A percentile compares a stretch with the other conserved stretches of the same genome.
Evolutionary conservation across 2,113 vertebrate genomes (phyloP).

Genomic region (Anarrhichthys ocellatus): DNA sequence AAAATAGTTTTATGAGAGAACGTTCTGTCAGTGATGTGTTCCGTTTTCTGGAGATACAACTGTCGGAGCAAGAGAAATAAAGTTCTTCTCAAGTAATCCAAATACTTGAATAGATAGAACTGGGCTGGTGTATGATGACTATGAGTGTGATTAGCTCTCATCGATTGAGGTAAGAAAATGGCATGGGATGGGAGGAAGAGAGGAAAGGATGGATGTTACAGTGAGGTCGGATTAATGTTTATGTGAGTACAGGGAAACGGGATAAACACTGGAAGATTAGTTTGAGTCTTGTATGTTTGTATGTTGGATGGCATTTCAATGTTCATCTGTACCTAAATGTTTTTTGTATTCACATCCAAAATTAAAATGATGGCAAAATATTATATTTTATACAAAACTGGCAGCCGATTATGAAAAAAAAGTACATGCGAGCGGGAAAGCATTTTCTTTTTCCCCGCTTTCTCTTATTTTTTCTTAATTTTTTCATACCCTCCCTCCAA

Average conservation of each 20-base stretch:
- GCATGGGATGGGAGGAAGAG: not conserved
- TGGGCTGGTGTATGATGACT: conserved; percentile 25
- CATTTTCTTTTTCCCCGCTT: not conserved
- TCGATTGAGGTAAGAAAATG: conserved; percentile 68
- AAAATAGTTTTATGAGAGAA: conserved; percentile 7
- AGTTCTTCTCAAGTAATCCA: not conserved
- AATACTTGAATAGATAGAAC: conserved; percentile 2
- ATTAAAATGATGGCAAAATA: not conserved
- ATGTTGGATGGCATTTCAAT: not conserved
- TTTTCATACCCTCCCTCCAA: not conserved
- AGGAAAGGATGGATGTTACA: conserved; percentile 1
- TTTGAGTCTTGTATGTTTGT: not conserved
- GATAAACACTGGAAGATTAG: not conserved
- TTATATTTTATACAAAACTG: not conserved
- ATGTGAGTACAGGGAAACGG: not conserved
- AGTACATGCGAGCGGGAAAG: conserved; percentile 12
- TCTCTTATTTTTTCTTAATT: not conserved
- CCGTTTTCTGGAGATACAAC: conserved; percentile 5
- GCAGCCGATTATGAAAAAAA: conserved; percentile 20
- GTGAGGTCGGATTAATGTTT: not conserved
- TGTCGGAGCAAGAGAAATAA: conserved; percentile 11
- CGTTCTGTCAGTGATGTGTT: conserved; percentile 14
- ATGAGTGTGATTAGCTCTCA: conserved; percentile 66
- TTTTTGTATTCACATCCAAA: not conserved
- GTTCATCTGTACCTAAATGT: not conserved